Conservation (phyloP, 2,797 vertebrate species). For the Atherinosoma microstoma region DNA sequence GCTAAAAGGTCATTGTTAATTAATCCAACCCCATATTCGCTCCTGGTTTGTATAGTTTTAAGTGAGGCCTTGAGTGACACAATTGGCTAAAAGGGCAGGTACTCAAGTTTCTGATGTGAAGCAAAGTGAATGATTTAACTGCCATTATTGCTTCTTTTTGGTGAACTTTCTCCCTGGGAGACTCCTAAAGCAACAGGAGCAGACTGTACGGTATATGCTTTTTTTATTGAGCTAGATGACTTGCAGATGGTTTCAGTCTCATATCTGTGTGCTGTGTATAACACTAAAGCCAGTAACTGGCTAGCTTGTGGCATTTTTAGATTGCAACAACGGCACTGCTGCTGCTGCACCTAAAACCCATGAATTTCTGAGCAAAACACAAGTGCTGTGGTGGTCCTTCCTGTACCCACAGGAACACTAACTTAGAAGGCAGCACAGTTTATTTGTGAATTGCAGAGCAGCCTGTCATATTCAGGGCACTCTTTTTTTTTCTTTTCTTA, state of each 20-base stretch:
- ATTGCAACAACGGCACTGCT: background rate
- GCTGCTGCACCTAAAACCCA: background rate
- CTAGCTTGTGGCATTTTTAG: background rate
- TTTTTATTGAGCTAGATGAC: background rate
- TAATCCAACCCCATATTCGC: slow-evolving; percentile 36
- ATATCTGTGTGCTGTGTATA: background rate
- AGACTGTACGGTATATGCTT: background rate
- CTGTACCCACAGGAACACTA: background rate
- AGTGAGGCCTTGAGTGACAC: slow-evolving; percentile 26
- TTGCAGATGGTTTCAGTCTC: background rate
- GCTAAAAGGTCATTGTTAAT: slow-evolving; percentile 56
- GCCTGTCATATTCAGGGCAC: background rate
- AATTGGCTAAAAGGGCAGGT: slow-evolving; percentile 10
- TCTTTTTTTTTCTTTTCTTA: background rate
- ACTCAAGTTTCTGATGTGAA: slow-evolving; percentile 33
- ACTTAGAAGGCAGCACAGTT: background rate
- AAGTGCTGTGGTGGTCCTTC: background rate
- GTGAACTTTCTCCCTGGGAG: background rate
- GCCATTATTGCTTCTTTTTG: background rate
- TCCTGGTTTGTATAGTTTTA: slow-evolving; percentile 33
- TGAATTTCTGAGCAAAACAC: background rate
- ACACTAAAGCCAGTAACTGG: background rate
- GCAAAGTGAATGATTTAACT: slow-evolving; percentile 21
- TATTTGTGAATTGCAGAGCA: background rate
- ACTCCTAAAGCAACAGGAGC: background rate